phyloP scores from a whole-genome alignment of 2,888 invertebrate genomes.

The Acrocyrtus sp. region DNA sequence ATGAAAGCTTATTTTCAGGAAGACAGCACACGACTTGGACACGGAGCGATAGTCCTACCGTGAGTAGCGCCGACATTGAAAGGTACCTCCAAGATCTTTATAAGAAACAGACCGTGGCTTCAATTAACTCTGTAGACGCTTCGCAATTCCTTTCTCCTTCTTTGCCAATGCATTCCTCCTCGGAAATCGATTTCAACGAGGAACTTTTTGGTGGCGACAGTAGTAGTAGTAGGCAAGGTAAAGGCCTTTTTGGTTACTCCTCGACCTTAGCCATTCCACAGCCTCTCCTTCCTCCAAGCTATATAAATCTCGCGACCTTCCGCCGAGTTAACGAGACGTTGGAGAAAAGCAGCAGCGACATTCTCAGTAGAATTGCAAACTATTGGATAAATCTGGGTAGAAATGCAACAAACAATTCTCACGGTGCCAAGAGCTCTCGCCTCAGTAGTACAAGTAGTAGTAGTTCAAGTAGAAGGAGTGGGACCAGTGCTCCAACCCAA shows the following conservation, averaged over 20 bases:
- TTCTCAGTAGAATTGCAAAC: constrained; percentile 41
- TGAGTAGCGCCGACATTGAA: constrained; percentile 33
- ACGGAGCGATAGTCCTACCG: constrained; percentile 27
- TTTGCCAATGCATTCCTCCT: no score
- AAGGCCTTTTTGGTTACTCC: no score
- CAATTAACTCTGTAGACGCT: no score
- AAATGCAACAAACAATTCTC: not conserved
- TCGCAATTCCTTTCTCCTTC: no score
- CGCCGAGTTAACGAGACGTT: constrained; percentile 34
- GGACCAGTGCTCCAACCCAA: not conserved
- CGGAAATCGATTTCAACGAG: not conserved
- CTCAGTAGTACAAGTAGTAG: not conserved
- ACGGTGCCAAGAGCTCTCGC: no score
- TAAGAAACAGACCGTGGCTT: constrained; percentile 45
- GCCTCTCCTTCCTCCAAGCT: constrained; percentile 33
- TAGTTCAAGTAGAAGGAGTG: no score
- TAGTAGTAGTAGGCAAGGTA: not conserved
- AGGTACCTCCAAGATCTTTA: constrained; percentile 48
- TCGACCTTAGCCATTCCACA: no score
- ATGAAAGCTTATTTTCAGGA: constrained; percentile 13
- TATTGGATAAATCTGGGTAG: constrained; percentile 40
- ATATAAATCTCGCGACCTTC: constrained; percentile 39
- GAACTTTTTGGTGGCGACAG: not conserved
- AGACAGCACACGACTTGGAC: constrained; percentile 44
- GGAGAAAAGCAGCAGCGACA: constrained; percentile 41